phyloP scores from a whole-genome alignment of 35 echinoderm and acorn worm genomes.

The Stichopus chloronotus region DNA sequence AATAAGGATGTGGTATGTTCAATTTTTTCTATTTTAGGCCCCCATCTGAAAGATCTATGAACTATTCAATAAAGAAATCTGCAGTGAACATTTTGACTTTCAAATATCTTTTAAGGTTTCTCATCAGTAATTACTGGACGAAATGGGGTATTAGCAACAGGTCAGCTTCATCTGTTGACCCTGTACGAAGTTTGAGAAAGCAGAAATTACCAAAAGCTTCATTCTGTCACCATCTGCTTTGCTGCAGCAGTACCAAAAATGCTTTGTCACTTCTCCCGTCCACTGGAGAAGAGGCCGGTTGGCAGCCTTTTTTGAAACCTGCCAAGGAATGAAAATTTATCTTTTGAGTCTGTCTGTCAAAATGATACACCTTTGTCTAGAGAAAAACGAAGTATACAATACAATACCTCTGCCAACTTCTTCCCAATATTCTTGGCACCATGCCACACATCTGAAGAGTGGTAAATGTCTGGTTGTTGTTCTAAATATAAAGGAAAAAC shows the following conservation, averaged over 20 bases:
- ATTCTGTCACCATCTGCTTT: not conserved
- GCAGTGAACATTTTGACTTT: not conserved
- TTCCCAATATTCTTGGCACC: constrained; percentile 40
- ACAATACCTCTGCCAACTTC: constrained; percentile 20
- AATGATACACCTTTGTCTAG: too few relatives aligned
- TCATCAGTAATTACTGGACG: not conserved
- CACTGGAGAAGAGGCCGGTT: not conserved
- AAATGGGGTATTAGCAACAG: not conserved
- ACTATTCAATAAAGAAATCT: not conserved
- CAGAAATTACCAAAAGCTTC: too few relatives aligned
- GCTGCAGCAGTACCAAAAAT: constrained; percentile 42
- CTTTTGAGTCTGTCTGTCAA: not conserved
- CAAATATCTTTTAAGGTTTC: not conserved
- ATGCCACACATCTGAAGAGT: constrained; percentile 33
- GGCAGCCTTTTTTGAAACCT: not conserved
- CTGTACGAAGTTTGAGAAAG: not conserved
- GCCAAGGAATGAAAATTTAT: not conserved
- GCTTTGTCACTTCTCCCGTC: constrained; percentile 17
- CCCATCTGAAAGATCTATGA: not conserved
- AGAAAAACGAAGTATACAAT: not conserved
- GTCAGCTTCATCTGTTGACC: not conserved
- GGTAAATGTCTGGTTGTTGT: constrained; percentile 10
- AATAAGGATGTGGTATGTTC: not conserved
- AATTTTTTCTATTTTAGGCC: not conserved
- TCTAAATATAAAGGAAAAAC: constrained; percentile 13